Evolutionary conservation across 2,797 vertebrate genomes (phyloP).

Genomic region (Avahi laniger): DNA sequence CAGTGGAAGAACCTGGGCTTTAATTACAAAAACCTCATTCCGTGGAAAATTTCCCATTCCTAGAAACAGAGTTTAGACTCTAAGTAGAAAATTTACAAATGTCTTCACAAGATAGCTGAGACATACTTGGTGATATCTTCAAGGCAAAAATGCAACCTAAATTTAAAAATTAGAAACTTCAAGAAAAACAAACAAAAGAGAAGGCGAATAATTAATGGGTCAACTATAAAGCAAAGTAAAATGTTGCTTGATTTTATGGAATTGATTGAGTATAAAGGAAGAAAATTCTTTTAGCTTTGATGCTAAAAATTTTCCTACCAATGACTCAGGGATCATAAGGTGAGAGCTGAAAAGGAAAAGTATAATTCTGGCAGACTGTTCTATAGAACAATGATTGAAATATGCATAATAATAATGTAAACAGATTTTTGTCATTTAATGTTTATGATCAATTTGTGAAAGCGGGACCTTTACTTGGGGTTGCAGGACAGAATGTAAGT

Average conservation of each 20-base stretch:
- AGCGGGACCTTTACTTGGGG: not conserved
- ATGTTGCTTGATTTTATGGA: not conserved
- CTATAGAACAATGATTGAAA: not conserved
- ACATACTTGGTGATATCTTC: not conserved
- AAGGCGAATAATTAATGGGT: not conserved
- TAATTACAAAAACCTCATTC: not conserved
- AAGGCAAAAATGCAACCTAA: not conserved
- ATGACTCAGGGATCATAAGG: not conserved
- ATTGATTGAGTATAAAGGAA: not conserved
- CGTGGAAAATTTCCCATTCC: not conserved
- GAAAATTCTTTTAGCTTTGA: not conserved
- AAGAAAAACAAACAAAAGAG: not conserved
- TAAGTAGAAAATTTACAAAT: not conserved
- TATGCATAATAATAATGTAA: not conserved
- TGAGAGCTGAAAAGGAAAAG: not conserved
- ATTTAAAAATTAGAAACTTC: not conserved
- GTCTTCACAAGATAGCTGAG: not conserved
- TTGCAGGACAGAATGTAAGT: not conserved
- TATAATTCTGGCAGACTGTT: not conserved
- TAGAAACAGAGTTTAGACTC: not conserved
- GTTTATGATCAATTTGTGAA: not conserved
- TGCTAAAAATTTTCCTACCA: not conserved
- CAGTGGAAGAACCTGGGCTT: not conserved
- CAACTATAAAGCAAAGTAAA: not conserved
- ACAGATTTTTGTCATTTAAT: not conserved